A percentile compares a stretch with the other conserved stretches of the same genome.
These are phyloP conservation scores for Acomys russatus DNA, from an alignment of 2,797 vertebrate genomes.

Conservation along the genomic window DNA sequence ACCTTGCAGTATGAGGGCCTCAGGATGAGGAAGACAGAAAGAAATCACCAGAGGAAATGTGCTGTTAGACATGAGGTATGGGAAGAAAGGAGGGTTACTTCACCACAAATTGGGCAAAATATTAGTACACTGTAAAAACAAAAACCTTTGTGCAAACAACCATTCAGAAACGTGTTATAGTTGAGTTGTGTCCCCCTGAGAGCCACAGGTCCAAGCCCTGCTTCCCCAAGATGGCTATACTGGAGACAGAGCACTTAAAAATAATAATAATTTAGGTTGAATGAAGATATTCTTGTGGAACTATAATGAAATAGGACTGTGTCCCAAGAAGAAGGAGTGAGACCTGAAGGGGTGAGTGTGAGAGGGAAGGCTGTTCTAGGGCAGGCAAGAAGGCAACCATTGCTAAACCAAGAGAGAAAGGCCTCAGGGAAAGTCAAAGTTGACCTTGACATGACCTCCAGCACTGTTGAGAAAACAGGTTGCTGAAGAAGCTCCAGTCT, in stretches of 20 bases:
- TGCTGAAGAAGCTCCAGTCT: background rate
- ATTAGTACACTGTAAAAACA: background rate
- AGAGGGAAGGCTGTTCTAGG: background rate
- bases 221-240: background rate
- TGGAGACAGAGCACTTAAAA: background rate
- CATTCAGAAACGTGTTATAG: background rate
- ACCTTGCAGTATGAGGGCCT: background rate
- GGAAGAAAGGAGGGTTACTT: background rate
- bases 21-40: background rate
- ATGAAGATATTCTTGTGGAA: no score
- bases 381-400: background rate
- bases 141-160: background rate
- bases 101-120: background rate
- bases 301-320: background rate
- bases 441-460: background rate
- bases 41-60: background rate
- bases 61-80: background rate
- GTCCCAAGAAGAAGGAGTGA: background rate
- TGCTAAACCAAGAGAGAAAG: background rate
- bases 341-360: accelerated
- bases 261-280: background rate
- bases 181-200: background rate
- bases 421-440: background rate
- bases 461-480: background rate
- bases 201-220: background rate